Base-by-base conservation (phyloP, 2,113 vertebrate genomes). In the Coturnix japonica region DNA sequence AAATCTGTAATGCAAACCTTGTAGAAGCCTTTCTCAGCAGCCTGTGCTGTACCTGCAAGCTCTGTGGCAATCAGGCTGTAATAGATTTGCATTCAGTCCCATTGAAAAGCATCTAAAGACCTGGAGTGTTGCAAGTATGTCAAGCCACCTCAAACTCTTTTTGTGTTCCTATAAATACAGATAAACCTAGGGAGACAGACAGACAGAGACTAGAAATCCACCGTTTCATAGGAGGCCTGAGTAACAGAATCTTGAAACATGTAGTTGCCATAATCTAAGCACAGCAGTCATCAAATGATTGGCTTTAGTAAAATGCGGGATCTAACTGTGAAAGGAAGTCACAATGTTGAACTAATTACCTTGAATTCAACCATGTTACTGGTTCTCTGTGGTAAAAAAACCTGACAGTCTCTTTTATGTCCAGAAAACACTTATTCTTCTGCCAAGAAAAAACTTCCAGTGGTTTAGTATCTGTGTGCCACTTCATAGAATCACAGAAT, bases 81-180 rank as follows among this genome's bases (percentile, higher is more conserved):
- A 19, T 0, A 73, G 23, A n/a, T 79, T 66, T 76, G 5, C 28
- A 31, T 65, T 82, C 28, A 49, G 11, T 14, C 63, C 6, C 65
- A 83, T 51, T 88, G 73, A 47, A 74, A 73, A 66, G 0, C 0
- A 0, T 4, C 7, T n/a, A 20, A 2, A 1, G 21, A 28, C 30
- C 25, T 2, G 7, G 56, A 66, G 33, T 7, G 31, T 18, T 17
- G 17, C 23, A 53, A 15, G 3, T 19, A 6, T 16, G 22, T 30
- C 8, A 65, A n/a, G 12, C 21, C 33, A 39, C 15, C 13, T 72
- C 26, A 54, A 28, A 13, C 22, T 31, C n/a, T 76, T 1, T 30
- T 67, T 90, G 25, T 71, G 8, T 39, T 87, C 28, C 19, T 44
- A 46, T 39, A 71, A 49, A 41, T 26, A 37, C 8, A 43, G 35